phyloP scores from a whole-genome alignment of 2,888 invertebrate species.

The Pegoplata infirma region DNA sequence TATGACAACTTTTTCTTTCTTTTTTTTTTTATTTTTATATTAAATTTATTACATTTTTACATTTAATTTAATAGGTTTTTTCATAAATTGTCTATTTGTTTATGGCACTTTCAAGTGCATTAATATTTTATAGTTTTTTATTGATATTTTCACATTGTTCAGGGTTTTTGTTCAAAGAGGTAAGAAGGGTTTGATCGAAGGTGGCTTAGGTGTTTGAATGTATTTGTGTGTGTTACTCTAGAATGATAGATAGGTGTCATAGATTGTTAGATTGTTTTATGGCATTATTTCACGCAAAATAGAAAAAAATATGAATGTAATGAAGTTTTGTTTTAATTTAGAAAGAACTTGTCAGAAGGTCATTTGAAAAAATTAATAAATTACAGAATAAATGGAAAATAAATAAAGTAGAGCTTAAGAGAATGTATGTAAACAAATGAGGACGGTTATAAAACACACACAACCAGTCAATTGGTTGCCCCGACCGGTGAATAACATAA shows the following conservation, averaged over 20 bases:
- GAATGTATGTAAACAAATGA: too few species aligned
- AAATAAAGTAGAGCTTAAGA: not conserved
- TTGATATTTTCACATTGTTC: not conserved
- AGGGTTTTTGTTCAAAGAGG: not conserved
- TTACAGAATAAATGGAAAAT: not conserved
- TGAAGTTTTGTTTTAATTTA: not conserved
- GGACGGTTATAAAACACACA: too few species aligned
- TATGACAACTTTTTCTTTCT: constrained; percentile 4
- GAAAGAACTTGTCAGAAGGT: not conserved
- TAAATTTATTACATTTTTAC: constrained; percentile 38
- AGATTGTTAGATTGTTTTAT: not conserved
- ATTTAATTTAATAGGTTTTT: constrained; percentile 50
- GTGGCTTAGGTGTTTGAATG: not conserved
- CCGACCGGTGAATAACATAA: too few species aligned
- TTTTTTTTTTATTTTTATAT: constrained; percentile 12
- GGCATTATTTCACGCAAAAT: not conserved
- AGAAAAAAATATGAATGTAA: too few species aligned
- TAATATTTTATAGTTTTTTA: not conserved
- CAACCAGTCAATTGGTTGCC: too few species aligned
- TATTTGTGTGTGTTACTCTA: not conserved
- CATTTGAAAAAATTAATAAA: not conserved
- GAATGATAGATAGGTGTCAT: not conserved
- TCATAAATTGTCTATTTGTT: constrained; percentile 41
- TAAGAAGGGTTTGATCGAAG: not conserved
- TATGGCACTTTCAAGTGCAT: constrained; percentile 49